Conservation (phyloP, 2,113 vertebrate species). For the Podarcis raffonei region DNA sequence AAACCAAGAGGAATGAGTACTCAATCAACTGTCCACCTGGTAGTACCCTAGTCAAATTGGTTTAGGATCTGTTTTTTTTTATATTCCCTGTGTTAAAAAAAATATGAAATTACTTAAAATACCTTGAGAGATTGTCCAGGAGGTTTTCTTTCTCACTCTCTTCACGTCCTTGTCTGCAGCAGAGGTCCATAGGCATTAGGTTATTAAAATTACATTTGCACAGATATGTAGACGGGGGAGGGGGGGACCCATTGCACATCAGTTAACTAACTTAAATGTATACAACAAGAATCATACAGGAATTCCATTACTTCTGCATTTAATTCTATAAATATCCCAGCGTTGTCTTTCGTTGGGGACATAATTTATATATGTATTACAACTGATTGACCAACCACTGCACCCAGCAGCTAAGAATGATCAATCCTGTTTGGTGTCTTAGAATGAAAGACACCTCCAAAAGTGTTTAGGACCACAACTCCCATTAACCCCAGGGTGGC, state of each 20-base stretch:
- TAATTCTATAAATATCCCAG: conserved; percentile 16
- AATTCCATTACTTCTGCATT: not conserved
- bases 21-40: too few species aligned
- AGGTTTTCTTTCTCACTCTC: conserved; percentile 63
- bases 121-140: conserved; percentile 66
- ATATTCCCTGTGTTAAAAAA: not conserved
- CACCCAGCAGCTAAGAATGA: not conserved
- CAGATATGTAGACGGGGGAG: not conserved
- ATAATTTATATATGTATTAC: not conserved
- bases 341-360: not conserved
- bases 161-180: conserved; percentile 65
- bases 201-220: conserved; percentile 24
- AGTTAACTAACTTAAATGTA: not conserved
- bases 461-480: not conserved
- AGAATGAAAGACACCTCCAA: too few species aligned
- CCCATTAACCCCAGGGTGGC: not conserved
- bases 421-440: conserved; percentile 2
- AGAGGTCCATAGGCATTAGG: conserved; percentile 55
- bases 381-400: not conserved
- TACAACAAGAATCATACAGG: not conserved
- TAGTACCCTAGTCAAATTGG: not conserved
- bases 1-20: too few species aligned
- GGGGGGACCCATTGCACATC: not conserved
- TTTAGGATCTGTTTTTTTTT: not conserved
- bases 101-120: conserved; percentile 3